These are phyloP conservation scores for Lepus townsendii DNA, from an alignment of 2,797 vertebrate genomes.

Conservation along the genomic window DNA sequence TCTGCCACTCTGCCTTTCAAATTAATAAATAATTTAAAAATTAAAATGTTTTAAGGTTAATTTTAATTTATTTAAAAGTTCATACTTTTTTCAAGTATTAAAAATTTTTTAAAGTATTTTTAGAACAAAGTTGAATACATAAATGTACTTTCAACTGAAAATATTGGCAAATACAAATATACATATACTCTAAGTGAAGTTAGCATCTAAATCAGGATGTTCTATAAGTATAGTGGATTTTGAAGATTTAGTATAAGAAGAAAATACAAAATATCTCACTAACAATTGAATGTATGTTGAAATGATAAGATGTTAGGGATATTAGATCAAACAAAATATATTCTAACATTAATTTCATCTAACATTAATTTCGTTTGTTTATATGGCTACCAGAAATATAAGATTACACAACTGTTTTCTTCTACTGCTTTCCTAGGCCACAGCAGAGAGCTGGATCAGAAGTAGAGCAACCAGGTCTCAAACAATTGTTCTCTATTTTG, in stretches of 20 bases:
- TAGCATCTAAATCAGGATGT: not conserved
- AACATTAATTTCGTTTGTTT: not conserved
- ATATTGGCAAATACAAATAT: not conserved
- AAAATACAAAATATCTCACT: not conserved
- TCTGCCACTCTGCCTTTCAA: too few species aligned
- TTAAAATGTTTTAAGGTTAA: not conserved
- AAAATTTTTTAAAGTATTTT: not conserved
- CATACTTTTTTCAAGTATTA: not conserved
- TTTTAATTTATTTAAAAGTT: not conserved
- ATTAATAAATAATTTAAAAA: not conserved
- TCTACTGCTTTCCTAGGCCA: too few species aligned
- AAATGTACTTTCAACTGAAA: constrained; percentile 1
- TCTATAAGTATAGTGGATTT: too few species aligned
- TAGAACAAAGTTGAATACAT: not conserved
- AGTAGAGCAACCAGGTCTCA: too few species aligned
- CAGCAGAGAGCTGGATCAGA: too few species aligned
- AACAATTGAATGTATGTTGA: not conserved
- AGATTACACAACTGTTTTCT: not conserved
- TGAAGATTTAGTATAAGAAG: not conserved
- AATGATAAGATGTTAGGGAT: constrained; percentile 5
- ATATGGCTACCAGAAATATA: not conserved
- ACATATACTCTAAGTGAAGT: not conserved
- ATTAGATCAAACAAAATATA: not conserved
- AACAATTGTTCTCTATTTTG: not conserved
- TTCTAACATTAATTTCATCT: constrained; percentile 6